phyloP scores from a whole-genome alignment of 2,888 invertebrate genomes.

The Lamproptera curius region DNA sequence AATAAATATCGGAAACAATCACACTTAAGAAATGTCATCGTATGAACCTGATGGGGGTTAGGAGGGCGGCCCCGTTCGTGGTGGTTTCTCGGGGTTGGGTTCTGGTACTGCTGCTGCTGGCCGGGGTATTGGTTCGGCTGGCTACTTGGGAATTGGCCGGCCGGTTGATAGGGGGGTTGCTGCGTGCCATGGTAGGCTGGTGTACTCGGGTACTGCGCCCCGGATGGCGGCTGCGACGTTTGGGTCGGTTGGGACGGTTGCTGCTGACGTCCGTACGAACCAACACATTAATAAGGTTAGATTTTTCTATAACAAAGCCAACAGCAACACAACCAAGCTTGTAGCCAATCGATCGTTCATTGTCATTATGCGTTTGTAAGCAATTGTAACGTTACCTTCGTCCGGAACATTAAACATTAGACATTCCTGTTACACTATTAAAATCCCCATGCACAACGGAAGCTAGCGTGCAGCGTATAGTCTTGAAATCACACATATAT shows the following conservation, averaged over 20 bases:
- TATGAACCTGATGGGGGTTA: constrained; percentile 65
- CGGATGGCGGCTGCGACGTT: constrained; percentile 74
- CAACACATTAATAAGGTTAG: constrained; percentile 79
- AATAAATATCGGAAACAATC: not conserved
- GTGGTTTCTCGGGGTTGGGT: constrained; percentile 73
- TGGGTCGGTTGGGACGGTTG: constrained; percentile 76
- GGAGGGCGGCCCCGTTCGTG: constrained; percentile 75
- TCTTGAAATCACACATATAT: constrained; percentile 60
- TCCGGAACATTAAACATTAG: constrained; percentile 53
- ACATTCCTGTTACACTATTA: constrained; percentile 72
- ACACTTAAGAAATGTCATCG: not conserved
- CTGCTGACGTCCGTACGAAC: constrained; percentile 79
- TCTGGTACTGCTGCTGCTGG: constrained; percentile 64
- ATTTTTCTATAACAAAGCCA: constrained; percentile 74
- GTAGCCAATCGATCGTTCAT: constrained; percentile 58
- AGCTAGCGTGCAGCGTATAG: constrained; percentile 76
- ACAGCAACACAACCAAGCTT: constrained; percentile 71
- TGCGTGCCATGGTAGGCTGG: constrained; percentile 77
- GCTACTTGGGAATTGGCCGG: constrained; percentile 74
- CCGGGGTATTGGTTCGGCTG: constrained; percentile 56
- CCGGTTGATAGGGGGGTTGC: constrained; percentile 73
- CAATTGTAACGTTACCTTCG: constrained; percentile 71
- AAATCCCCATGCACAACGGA: constrained; percentile 76
- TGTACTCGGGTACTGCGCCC: constrained; percentile 74
- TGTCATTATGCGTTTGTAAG: constrained; percentile 66